Evolutionary conservation across 2,113 vertebrate genomes (phyloP).

Genomic region (Carollia perspicillata): DNA sequence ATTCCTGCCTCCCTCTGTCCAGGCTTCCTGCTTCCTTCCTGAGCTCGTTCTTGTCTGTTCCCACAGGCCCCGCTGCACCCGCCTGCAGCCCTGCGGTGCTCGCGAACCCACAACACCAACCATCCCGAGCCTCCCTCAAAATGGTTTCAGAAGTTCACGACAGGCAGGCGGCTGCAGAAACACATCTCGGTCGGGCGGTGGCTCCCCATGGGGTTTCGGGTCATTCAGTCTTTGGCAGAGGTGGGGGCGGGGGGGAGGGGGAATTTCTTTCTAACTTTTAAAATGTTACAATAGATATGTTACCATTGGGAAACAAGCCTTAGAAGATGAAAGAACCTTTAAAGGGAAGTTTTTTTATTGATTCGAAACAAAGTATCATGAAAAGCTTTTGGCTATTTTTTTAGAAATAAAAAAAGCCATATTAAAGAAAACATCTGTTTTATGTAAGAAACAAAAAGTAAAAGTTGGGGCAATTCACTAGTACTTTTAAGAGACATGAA

Average conservation of each 20-base stretch:
- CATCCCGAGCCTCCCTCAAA: background rate
- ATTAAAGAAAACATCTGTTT: background rate
- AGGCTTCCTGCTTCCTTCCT: conserved; percentile 50
- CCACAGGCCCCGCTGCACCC: background rate
- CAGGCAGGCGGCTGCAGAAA: background rate
- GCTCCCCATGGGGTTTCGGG: background rate
- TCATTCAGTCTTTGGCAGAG: background rate
- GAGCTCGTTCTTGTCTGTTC: background rate
- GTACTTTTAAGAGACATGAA: background rate
- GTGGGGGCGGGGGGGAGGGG: background rate
- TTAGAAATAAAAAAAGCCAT: background rate
- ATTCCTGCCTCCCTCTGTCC: conserved; percentile 14
- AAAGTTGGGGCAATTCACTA: background rate
- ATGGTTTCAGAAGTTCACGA: background rate
- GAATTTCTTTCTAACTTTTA: background rate
- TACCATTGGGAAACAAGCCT: background rate
- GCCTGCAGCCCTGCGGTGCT: background rate
- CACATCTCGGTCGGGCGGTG: background rate
- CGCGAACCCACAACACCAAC: background rate
- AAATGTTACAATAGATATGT: background rate
- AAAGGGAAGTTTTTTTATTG: background rate
- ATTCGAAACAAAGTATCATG: background rate
- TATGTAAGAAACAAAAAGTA: background rate
- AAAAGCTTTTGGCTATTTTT: background rate
- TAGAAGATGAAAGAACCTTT: background rate